A percentile compares a stretch with the other conserved stretches of the same genome.
phyloP scores from a whole-genome alignment of 2,888 invertebrate species.

The Ichneumon xanthorius region DNA sequence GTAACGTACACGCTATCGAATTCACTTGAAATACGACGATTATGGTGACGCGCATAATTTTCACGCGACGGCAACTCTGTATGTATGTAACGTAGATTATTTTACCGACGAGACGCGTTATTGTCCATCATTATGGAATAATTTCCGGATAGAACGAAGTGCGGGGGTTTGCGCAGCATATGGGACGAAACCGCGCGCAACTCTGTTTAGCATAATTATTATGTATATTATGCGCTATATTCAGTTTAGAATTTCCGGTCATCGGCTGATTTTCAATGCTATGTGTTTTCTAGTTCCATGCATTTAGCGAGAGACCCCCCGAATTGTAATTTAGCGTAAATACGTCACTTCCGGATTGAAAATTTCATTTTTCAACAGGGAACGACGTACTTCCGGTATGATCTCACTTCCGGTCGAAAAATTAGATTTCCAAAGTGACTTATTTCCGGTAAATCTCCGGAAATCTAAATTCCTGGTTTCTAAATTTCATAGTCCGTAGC shows the following conservation, averaged over 20 bases:
- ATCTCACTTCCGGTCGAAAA: too few relatives aligned
- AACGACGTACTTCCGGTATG: too few relatives aligned
- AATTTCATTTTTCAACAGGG: too few relatives aligned
- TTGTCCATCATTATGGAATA: conserved; percentile 1
- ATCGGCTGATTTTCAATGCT: neutral
- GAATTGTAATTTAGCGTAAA: too few relatives aligned
- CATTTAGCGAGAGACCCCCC: too few relatives aligned
- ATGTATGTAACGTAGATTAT: conserved; percentile 16
- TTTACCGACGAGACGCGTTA: neutral
- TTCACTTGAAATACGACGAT: neutral
- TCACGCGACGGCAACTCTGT: neutral
- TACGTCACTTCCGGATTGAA: too few relatives aligned
- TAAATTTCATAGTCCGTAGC: too few relatives aligned
- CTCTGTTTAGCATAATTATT: neutral
- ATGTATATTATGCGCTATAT: neutral
- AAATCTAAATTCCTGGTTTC: too few relatives aligned
- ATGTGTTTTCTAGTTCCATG: too few relatives aligned
- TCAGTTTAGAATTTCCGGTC: too few relatives aligned
- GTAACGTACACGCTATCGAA: neutral
- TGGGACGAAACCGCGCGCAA: neutral
- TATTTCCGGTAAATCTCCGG: too few relatives aligned
- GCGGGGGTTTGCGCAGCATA: neutral
- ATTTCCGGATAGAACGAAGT: conserved; percentile 1
- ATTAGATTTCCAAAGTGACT: too few relatives aligned
- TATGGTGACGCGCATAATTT: conserved; percentile 14